Base-by-base conservation (phyloP, 2,797 vertebrate species). In the Lateolabrax maculatus region DNA sequence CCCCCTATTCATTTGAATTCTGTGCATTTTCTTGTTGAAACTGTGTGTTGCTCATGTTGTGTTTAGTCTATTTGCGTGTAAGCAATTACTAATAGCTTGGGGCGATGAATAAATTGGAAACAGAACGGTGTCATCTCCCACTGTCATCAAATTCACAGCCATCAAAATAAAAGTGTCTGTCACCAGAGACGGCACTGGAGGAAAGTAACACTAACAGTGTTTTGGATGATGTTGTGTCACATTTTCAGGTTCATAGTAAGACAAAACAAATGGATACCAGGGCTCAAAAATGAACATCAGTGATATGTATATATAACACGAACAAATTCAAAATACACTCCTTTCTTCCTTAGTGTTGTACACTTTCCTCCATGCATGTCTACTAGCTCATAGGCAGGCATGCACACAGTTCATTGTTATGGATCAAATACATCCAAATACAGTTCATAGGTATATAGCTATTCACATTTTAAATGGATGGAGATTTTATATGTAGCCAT, bases 141-240 rank as follows among this genome's bases (percentile, higher is more conserved):
- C 79, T 80, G 74, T 63, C 83, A 72, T 77, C 49, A 15, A 52
- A 84, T 84, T 70, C 58, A 53, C 66, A 75, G 69, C 63, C 77
- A 72, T 87, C 79, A 84, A 76, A 69, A 56, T 82, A 55, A 84
- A 80, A 71, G 69, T 65, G 48, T 84, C 48, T 90, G 87, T 84
- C 89, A 83, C 21, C 0, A 21, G 36, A 36, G 71, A 81, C 77
- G 79, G 41, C 68, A 67, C n/a, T n/a, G 67, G 27, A 68, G 73
- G 66, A 66, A 71, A 63, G 19, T 46, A 29, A 25, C 21, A 9
- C 0, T 80, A 23, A 51, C 65, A 41, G 71, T 84, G 79, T 62
- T 74, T n/a, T 34, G 34, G 51, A 77, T 66, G 34, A 71, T 71
- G 39, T 53, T 29, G 12, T 23, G 9, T 75, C 53, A 67, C 48